A percentile compares a stretch with the other conserved stretches of the same genome.
Evolutionary conservation across 2,888 invertebrate species (phyloP).

Genomic region (Eristalis pertinax): DNA sequence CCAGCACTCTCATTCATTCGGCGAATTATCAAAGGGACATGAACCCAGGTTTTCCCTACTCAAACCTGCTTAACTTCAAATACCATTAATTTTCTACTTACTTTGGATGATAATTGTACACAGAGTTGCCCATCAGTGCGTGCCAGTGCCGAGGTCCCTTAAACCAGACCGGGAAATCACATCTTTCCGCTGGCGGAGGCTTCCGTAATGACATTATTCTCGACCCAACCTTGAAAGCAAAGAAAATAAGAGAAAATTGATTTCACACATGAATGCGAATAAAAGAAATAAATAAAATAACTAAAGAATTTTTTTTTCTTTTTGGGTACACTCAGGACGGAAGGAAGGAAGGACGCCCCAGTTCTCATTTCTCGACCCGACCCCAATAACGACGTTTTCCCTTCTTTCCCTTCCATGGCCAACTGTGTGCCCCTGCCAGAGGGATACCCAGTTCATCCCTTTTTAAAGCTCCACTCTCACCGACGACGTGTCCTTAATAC

Average conservation of each 20-base stretch:
- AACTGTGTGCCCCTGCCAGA: conserved; percentile 12
- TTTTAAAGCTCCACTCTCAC: conserved; percentile 29
- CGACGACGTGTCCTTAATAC: background rate
- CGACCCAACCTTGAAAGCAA: conserved; percentile 79
- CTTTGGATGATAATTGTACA: conserved; percentile 92
- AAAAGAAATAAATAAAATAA: conserved; percentile 49
- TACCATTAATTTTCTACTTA: conserved; percentile 75
- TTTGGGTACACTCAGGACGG: conserved; percentile 30
- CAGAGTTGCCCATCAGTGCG: conserved; percentile 91
- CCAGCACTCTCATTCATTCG: background rate
- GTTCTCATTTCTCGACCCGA: conserved; percentile 40
- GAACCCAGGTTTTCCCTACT: conserved; percentile 2
- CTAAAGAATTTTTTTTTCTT: conserved; percentile 28
- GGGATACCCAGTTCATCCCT: conserved; percentile 23
- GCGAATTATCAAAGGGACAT: background rate
- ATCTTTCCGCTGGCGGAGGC: conserved; percentile 82
- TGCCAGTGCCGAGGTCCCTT: conserved; percentile 93
- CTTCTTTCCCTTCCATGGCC: conserved; percentile 6
- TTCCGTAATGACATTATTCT: conserved; percentile 81
- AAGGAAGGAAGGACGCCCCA: conserved; percentile 46
- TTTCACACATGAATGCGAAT: conserved; percentile 60
- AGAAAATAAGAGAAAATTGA: conserved; percentile 54
- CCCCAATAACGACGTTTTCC: conserved; percentile 10
- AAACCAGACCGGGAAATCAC: conserved; percentile 94
- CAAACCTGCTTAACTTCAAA: background rate